Conservation (phyloP, 2,797 vertebrate species). For the Chloroceryle inda region DNA sequence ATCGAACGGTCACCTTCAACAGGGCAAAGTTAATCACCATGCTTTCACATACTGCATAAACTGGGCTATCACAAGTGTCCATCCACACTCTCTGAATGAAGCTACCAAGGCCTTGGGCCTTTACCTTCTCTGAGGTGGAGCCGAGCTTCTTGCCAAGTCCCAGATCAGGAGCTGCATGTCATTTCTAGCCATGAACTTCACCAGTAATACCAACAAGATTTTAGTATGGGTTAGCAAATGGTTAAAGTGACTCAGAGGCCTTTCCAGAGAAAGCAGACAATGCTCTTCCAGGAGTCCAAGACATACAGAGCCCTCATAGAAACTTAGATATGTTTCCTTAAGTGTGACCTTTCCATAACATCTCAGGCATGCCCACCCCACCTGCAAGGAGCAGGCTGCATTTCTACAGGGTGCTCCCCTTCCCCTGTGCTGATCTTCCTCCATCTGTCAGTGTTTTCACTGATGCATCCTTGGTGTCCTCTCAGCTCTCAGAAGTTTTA, state of each 20-base stretch:
- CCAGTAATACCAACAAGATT: background rate
- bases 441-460: too few species aligned
- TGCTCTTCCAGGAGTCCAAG: background rate
- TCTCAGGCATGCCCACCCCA: background rate
- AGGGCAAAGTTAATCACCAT: background rate
- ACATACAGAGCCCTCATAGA: background rate
- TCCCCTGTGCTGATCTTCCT: too few species aligned
- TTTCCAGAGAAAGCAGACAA: background rate
- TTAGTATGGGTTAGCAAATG: background rate
- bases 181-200: background rate
- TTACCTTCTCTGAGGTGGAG: background rate
- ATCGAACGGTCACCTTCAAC: background rate
- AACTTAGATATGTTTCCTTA: background rate
- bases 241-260: background rate
- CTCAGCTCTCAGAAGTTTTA: background rate
- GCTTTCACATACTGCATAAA: background rate
- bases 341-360: background rate
- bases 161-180: background rate
- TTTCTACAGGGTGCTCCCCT: too few species aligned
- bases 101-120: background rate
- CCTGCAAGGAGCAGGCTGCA: too few species aligned
- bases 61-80: background rate
- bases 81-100: background rate
- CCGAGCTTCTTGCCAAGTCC: background rate
- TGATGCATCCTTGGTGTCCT: too few species aligned